Percentiles rank a stretch among this genome's conserved stretches.
Conservation (phyloP, 2,113 vertebrate genomes). For the Caloenas nicobarica region DNA sequence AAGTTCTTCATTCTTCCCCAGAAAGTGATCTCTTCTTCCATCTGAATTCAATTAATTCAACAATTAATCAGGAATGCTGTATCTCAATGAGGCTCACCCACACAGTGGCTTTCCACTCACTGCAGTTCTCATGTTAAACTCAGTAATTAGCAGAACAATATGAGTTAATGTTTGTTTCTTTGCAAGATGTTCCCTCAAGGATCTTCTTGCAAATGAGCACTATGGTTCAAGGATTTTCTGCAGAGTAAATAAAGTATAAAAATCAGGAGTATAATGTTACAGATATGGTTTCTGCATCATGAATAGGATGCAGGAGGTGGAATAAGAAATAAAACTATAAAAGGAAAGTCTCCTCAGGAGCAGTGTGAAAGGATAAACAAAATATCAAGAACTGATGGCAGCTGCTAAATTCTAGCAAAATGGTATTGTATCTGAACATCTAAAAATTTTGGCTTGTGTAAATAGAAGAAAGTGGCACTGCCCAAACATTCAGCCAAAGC, state of each 20-base stretch:
- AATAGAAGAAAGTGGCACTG: not conserved
- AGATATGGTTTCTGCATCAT: not conserved
- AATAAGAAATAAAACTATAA: not conserved
- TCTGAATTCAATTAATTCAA: conserved; percentile 32
- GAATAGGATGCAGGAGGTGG: not conserved
- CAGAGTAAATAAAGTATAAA: not conserved
- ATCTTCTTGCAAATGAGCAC: not conserved
- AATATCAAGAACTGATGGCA: not conserved
- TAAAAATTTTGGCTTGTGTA: not conserved
- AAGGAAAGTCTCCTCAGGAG: not conserved
- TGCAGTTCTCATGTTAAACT: not conserved
- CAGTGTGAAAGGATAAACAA: not conserved
- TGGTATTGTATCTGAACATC: not conserved
- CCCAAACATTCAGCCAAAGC: not conserved
- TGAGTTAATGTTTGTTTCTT: not conserved
- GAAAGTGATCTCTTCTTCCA: not conserved
- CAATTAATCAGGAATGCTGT: not conserved
- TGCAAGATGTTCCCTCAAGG: not conserved
- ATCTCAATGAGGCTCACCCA: not conserved
- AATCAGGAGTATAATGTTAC: not conserved
- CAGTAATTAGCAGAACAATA: conserved; percentile 14
- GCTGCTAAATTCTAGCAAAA: not conserved
- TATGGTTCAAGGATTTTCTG: not conserved
- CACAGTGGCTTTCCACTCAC: not conserved
- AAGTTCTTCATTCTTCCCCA: not conserved